phyloP scores from a whole-genome alignment of 1,140 invertebrate genomes.

The Habropoda laboriosa region DNA sequence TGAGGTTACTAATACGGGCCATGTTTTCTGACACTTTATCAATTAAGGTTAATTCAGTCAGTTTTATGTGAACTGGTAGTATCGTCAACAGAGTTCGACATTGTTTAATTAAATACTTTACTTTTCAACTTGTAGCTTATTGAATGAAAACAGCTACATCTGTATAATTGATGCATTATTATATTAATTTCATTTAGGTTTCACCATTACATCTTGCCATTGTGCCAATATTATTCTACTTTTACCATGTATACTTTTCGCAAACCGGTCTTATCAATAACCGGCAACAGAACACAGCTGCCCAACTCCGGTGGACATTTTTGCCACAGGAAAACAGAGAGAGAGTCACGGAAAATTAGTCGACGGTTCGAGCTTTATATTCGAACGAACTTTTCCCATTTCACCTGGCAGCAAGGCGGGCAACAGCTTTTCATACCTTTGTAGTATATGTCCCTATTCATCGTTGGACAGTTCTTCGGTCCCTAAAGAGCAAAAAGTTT shows the following conservation, averaged over 20 bases:
- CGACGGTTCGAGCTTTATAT: background rate
- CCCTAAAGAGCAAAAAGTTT: conserved; percentile 82
- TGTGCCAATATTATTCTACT: background rate
- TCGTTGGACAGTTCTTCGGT: conserved; percentile 91
- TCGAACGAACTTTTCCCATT: conserved; percentile 42
- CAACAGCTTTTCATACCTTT: conserved; percentile 84
- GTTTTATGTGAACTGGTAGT: no score
- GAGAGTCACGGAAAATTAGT: background rate
- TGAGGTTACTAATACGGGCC: no score
- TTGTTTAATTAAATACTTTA: no score
- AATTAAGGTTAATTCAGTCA: no score
- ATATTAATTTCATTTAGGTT: no score
- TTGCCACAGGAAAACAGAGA: no score
- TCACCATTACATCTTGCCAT: background rate
- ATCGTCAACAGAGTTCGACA: no score
- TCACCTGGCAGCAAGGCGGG: background rate
- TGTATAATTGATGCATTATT: no score
- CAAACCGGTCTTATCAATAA: background rate
- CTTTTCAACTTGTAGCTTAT: no score
- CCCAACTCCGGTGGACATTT: background rate
- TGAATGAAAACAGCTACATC: no score
- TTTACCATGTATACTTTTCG: no score
- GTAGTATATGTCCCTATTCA: conserved; percentile 93
- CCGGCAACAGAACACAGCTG: background rate
- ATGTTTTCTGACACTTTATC: no score